Percentiles rank a stretch among this genome's conserved stretches.
Conservation (phyloP, 2,113 vertebrate species). For the Hemibagrus wyckioides region DNA sequence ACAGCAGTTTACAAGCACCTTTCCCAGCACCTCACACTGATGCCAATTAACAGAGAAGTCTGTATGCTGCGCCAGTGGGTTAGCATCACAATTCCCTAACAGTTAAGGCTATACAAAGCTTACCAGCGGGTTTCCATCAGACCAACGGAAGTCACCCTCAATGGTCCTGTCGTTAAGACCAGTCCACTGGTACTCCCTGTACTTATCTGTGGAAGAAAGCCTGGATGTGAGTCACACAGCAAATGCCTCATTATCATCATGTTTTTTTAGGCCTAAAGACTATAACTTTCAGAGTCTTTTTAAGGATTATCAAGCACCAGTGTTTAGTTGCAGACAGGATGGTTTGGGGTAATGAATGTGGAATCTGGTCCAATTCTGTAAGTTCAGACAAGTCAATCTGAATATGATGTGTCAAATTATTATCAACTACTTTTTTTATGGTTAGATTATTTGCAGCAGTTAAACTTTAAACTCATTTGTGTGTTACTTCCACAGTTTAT, state of each 20-base stretch:
- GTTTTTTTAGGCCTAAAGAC: conserved; percentile 50
- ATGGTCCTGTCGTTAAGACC: conserved; percentile 91
- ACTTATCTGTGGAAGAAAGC: conserved; percentile 73
- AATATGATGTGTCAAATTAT: neutral
- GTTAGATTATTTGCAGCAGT: neutral
- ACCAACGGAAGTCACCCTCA: conserved; percentile 94
- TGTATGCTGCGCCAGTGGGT: conserved; percentile 1
- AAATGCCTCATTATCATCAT: conserved; percentile 58
- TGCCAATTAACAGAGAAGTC: conserved; percentile 2
- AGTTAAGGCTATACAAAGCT: conserved; percentile 53
- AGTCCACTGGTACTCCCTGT: conserved; percentile 92
- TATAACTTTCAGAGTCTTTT: conserved; percentile 51
- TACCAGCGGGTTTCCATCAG: conserved; percentile 89
- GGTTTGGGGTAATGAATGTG: neutral
- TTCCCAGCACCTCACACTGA: conserved; percentile 12
- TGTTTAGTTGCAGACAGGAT: neutral
- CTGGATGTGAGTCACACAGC: conserved; percentile 1
- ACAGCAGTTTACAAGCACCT: neutral
- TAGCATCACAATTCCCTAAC: neutral
- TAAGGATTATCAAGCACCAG: neutral
- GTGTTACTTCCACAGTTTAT: neutral
- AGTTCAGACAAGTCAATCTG: neutral
- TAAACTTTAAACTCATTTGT: neutral
- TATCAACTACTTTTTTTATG: neutral
- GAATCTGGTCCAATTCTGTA: neutral